These are phyloP conservation scores for Bagarius yarrelli DNA, from an alignment of 2,113 vertebrate genomes.

Conservation along the genomic window DNA sequence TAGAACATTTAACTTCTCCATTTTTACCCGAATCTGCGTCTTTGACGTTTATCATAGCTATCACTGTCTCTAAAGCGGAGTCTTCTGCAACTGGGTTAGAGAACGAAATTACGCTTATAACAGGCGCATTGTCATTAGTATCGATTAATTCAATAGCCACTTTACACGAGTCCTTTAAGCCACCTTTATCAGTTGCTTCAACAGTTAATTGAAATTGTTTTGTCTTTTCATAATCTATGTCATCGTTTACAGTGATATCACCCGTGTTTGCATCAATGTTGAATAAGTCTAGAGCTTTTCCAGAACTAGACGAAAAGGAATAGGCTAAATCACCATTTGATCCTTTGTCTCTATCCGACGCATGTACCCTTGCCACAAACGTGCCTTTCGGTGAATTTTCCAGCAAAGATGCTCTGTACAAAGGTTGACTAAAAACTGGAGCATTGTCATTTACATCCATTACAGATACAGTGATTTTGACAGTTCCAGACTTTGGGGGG, in stretches of 20 bases:
- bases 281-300: constrained; percentile 53
- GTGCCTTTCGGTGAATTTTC: constrained; percentile 63
- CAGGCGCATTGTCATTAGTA: constrained; percentile 70
- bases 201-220: constrained; percentile 70
- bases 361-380: constrained; percentile 60
- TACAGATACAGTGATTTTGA: constrained; percentile 62
- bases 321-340: constrained; percentile 64
- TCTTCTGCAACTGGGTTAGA: constrained; percentile 68
- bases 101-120: constrained; percentile 70
- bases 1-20: constrained; percentile 63
- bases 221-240: constrained; percentile 74
- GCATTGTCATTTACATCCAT: constrained; percentile 65
- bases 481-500: constrained; percentile 62
- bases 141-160: constrained; percentile 73
- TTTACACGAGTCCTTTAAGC: constrained; percentile 68
- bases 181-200: constrained; percentile 76
- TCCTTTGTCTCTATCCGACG: constrained; percentile 67
- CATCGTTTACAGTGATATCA: constrained; percentile 64
- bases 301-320: constrained; percentile 61
- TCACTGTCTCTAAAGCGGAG: constrained; percentile 59
- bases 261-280: constrained; percentile 67
- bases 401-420: constrained; percentile 59
- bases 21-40: constrained; percentile 71
- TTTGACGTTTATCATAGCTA: constrained; percentile 74
- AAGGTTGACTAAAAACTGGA: constrained; percentile 60